A percentile compares a stretch with the other conserved stretches of the same genome.
Conservation (phyloP, 53 echinoderm and acorn worm genomes). For the Paracentrotus lividus region DNA sequence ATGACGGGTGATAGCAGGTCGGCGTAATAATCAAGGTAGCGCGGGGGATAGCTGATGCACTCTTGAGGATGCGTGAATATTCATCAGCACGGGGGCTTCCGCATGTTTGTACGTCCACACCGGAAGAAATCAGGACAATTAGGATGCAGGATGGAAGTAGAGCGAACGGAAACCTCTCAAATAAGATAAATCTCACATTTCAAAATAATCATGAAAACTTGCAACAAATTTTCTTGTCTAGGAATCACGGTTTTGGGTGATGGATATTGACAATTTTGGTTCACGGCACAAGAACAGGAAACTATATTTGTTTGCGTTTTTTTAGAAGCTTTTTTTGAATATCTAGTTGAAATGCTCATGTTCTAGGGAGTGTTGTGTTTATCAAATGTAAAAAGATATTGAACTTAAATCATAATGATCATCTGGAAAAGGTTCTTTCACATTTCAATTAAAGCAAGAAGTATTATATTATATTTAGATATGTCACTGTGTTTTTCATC, state of each 20-base stretch:
- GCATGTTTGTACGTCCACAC: background rate
- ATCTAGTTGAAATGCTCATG: background rate
- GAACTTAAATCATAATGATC: too few relatives aligned
- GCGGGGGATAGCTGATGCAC: background rate
- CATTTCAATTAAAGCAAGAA: too few relatives aligned
- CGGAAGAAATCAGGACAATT: constrained; percentile 15
- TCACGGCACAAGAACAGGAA: background rate
- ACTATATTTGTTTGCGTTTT: background rate
- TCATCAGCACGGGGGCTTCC: constrained; percentile 2
- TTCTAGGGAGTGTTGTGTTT: too few relatives aligned
- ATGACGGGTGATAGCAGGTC: background rate
- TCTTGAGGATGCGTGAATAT: constrained; percentile 4
- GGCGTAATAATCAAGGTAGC: background rate
- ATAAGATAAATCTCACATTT: constrained; percentile 18
- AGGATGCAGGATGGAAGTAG: background rate
- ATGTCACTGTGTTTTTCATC: too few relatives aligned
- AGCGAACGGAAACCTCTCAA: background rate
- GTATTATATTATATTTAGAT: too few relatives aligned
- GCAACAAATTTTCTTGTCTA: background rate
- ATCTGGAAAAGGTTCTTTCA: too few relatives aligned
- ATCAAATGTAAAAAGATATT: too few relatives aligned
- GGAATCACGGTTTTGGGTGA: background rate
- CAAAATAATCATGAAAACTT: constrained; percentile 8
- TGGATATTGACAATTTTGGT: background rate
- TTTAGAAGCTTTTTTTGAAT: background rate